Percentiles rank a stretch among this genome's conserved stretches.
Conservation (phyloP, 2,888 invertebrate species). For the Leptarthrus brevirostris region DNA sequence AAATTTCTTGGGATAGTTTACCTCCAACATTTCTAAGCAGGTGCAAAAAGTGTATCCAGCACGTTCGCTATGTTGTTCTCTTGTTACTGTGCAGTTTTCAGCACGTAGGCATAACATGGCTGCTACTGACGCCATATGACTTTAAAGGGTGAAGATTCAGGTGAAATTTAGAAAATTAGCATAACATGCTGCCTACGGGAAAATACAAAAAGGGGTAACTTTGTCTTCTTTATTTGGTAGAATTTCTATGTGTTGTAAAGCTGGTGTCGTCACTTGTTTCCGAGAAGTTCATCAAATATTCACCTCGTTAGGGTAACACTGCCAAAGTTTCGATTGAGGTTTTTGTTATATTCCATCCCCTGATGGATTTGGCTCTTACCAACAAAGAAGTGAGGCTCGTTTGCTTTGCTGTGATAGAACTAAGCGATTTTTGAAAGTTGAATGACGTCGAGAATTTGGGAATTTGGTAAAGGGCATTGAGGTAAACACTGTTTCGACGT, state of each 20-base stretch:
- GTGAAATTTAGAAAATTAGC: conserved; percentile 30
- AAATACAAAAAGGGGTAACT: not conserved
- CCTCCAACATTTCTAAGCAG: not conserved
- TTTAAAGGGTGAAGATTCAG: not conserved
- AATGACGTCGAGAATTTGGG: conserved; percentile 2
- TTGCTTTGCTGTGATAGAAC: not conserved
- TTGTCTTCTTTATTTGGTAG: not conserved
- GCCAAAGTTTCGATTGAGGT: conserved; percentile 40
- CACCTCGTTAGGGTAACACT: conserved; percentile 42
- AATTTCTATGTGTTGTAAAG: not conserved
- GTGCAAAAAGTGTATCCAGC: conserved; percentile 3
- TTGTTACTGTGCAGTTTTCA: not conserved
- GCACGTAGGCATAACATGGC: not conserved
- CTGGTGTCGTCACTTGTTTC: conserved; percentile 24
- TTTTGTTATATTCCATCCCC: not conserved
- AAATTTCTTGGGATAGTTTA: too few species aligned
- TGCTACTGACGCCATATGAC: not conserved
- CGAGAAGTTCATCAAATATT: conserved; percentile 39
- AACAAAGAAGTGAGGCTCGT: not conserved
- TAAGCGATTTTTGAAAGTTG: conserved; percentile 37
- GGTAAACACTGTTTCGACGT: too few species aligned
- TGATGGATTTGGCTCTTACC: not conserved
- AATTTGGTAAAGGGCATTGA: too few species aligned
- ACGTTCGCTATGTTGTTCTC: not conserved
- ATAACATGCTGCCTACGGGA: conserved; percentile 29